Base-by-base conservation (phyloP, 2,888 invertebrate species). In the Plusia festucae region DNA sequence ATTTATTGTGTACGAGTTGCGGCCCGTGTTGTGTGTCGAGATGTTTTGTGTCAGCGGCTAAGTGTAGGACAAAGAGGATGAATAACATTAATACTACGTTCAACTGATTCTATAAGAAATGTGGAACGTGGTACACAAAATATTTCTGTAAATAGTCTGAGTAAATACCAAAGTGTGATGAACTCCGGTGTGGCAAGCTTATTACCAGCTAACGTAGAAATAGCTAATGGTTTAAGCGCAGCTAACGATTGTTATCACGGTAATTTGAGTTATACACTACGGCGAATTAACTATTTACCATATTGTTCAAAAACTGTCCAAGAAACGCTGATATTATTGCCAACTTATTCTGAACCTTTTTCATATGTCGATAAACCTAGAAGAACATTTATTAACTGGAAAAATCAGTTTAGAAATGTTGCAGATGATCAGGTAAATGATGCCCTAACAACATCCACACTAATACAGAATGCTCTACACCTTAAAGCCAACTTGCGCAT, bases 81-180 rank as follows among this genome's bases (percentile, higher is more conserved):
- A 76, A 30, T 53, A 46, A 46, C 51, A 79, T 76, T 54, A 58
- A 75, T 75, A 65, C 70, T 76, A 70, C 57, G 65, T 44, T 60
- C 52, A 22, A 22, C 49, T 34, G 46, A 44, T 44, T 40, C 2
- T 27, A 40, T 53, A 15, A 53, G 53, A 51, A 64, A 56, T 61
- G 60, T 18, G 16, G 8, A 49, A 20, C 46, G 11, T 11, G 5
- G n/a, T 5, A 11, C 3, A 18, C 18, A 49, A 49, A n/a, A 11
- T 49, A 49, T 49, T 7, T 20, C 20, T 9, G 0, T 20, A 40
- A 40, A 40, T 13, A 40, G n/a, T n/a, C 40, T 40, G 40, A 6
- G 40, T 40, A 40, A 40, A 40, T 6, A 40, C n/a, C n/a, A 30
- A n/a, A 7, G 40, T 3, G 40, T 40, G 40, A 40, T n/a, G 40